Evolutionary conservation across 2,797 vertebrate genomes (phyloP).

Genomic region (Pteronotus mesoamericanus): DNA sequence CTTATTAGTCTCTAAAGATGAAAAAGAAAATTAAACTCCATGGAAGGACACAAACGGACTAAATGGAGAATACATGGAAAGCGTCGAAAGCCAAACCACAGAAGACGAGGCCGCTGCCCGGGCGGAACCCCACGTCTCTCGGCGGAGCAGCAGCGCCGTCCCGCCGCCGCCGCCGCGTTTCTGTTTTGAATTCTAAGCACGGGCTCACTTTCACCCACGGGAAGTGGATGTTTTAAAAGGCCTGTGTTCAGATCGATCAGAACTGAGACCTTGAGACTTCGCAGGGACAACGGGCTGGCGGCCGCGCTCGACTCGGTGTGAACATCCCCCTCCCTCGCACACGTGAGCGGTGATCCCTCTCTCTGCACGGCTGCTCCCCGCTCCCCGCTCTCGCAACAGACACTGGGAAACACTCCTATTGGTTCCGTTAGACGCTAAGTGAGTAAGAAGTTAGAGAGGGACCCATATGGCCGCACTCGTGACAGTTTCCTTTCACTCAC

Average conservation of each 20-base stretch:
- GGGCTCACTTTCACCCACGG: neutral
- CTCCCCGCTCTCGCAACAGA: no score
- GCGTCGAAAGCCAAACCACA: neutral
- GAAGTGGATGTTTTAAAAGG: neutral
- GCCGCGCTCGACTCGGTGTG: neutral
- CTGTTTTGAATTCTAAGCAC: neutral
- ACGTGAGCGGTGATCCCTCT: no score
- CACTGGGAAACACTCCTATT: neutral
- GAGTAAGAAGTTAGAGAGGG: neutral
- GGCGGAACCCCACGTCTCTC: no score
- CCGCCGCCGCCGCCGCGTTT: accelerated
- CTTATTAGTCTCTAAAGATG: neutral
- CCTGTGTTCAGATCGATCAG: neutral
- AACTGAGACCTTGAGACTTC: neutral
- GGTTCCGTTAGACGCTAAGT: neutral
- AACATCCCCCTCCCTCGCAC: no score
- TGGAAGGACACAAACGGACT: neutral
- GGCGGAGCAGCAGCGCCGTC: no score
- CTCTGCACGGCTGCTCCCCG: no score
- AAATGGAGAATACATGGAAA: neutral
- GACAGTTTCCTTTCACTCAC: neutral
- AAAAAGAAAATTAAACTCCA: neutral
- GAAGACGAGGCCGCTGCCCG: neutral
- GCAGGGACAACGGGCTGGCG: neutral
- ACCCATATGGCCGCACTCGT: no score